Conservation (phyloP, 2,113 vertebrate species). For the Chroicocephalus ridibundus region DNA sequence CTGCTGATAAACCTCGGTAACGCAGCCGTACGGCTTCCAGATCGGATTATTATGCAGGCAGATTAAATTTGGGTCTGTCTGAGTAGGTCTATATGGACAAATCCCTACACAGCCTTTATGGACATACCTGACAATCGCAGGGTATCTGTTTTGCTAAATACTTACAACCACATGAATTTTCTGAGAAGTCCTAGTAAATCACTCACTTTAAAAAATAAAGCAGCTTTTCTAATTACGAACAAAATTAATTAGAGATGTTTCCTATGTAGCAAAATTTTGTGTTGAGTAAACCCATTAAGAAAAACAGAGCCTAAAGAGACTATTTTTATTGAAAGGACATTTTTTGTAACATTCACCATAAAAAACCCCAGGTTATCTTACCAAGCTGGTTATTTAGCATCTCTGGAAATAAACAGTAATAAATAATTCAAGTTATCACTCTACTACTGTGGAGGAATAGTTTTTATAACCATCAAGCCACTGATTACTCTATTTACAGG, state of each 20-base stretch:
- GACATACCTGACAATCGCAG: neutral
- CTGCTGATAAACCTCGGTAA: accelerated
- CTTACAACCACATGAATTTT: neutral
- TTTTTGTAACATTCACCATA: neutral
- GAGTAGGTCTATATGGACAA: neutral
- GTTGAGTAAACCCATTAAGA: neutral
- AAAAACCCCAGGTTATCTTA: neutral
- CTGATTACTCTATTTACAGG: neutral
- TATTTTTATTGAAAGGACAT: neutral
- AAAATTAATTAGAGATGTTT: neutral
- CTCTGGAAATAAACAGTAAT: neutral
- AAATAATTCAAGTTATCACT: neutral
- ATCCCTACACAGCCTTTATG: neutral
- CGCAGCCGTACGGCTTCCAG: neutral
- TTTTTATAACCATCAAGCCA: neutral
- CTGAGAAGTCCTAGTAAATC: neutral
- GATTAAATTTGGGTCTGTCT: neutral
- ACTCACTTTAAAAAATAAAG: neutral
- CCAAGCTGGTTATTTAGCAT: neutral
- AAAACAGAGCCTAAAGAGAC: neutral
- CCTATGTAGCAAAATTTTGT: neutral
- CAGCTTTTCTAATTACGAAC: neutral
- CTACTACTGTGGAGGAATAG: neutral
- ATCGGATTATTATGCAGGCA: neutral
- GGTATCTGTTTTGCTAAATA: neutral